Percentiles rank a stretch among this genome's conserved stretches.
phyloP scores from a whole-genome alignment of 2,888 invertebrate species.

The Watsonalla cultraria region DNA sequence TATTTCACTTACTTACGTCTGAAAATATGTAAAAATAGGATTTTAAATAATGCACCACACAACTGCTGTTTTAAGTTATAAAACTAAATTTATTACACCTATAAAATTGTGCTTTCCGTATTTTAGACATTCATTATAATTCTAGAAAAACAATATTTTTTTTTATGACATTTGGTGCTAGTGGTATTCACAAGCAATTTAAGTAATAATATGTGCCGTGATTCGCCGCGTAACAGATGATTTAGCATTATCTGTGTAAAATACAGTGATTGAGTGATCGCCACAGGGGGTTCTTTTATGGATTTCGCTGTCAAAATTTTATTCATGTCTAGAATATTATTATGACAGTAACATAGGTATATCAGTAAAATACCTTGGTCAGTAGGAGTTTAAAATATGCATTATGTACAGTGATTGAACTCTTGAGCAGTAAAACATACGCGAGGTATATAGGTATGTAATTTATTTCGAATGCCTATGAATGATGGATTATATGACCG shows the following conservation, averaged over 20 bases:
- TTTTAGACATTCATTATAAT: too few relatives aligned
- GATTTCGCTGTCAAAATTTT: slow-evolving; percentile 11
- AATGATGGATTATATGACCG: neutral
- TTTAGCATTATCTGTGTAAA: neutral
- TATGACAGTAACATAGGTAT: neutral
- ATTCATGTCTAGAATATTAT: slow-evolving; percentile 18
- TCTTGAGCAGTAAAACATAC: too few relatives aligned
- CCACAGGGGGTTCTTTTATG: slow-evolving; percentile 20
- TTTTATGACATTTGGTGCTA: neutral
- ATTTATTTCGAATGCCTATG: too few relatives aligned
- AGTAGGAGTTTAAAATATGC: neutral
- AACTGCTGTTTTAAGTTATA: too few relatives aligned
- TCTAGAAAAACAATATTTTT: neutral
- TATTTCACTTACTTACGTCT: too few relatives aligned
- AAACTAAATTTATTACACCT: too few relatives aligned
- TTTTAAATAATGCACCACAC: too few relatives aligned
- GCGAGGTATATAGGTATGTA: too few relatives aligned
- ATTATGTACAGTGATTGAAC: too few relatives aligned
- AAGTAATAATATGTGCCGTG: neutral
- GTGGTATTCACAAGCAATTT: too few relatives aligned
- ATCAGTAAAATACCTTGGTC: neutral
- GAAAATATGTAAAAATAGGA: too few relatives aligned
- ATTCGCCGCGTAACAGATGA: neutral
- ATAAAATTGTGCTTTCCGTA: slow-evolving; percentile 14
- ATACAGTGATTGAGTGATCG: slow-evolving; percentile 13